Base-by-base conservation (phyloP, 1,140 invertebrate genomes). In the Triops longicaudatus region DNA sequence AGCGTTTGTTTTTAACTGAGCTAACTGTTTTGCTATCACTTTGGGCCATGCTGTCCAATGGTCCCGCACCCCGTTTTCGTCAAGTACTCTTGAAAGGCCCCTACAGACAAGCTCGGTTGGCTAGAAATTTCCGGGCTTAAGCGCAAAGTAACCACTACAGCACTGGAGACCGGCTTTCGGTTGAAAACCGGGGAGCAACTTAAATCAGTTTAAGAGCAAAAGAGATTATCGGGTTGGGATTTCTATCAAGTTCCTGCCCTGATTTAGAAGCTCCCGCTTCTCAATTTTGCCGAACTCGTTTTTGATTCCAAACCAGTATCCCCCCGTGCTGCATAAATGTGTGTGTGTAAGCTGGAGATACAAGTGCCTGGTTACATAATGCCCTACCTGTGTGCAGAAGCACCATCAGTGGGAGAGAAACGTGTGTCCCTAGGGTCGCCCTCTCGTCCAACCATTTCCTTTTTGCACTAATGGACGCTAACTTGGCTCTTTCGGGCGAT, bases 381-480 rank as follows among this genome's bases (percentile, higher is more conserved):
- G 14, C 50, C 50, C 50, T 63, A 63, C 50, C 50, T 63, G 50
- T 63, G 50, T 63, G 50, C 50, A 17, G 50, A 63, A 63, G 50
- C 50, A 63, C 50, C 50, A 22, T 63, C 50, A 63, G 50, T 63
- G 50, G 50, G 50, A 63, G 50, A 63, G 50, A 63, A 63, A 63
- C 2, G 50, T 12, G 10, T 63, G 50, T 63, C 50, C 50, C 50
- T 22, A 63, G 50, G 50, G 50, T 63, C 50, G 50, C 17, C 50
- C 50, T 63, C 50, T 63, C 50, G 9, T 63, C 50, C 50, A 2
- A 63, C 50, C 50, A 22, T 10, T 63, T 63, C 50, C 50, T 63
- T 63, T 63, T 63, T 63, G 50, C 50, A 22, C 50, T 63, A 63
- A 63, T 63, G 50, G 50, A 63, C 50, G 50, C 50, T 63, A 63